A percentile compares a stretch with the other conserved stretches of the same genome.
These are phyloP conservation scores for Megalops cyprinoides DNA, from an alignment of 2,797 vertebrate genomes.

Conservation along the genomic window DNA sequence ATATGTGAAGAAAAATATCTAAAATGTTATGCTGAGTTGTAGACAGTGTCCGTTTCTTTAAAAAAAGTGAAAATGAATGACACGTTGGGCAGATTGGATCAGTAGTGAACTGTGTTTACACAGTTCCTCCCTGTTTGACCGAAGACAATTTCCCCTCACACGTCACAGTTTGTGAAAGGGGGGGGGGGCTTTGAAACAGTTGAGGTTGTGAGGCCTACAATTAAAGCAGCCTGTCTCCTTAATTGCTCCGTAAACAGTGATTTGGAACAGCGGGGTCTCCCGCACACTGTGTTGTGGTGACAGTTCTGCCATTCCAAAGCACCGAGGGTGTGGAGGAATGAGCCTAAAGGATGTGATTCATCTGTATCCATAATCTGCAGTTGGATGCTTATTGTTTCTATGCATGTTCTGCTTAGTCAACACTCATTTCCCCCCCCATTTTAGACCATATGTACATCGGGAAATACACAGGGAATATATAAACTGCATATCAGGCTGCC, in stretches of 20 bases:
- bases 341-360: not conserved
- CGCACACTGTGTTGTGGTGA: slow-evolving; percentile 25
- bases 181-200: not conserved
- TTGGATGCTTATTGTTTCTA: not conserved
- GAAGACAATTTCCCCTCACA: not conserved
- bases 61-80: not conserved
- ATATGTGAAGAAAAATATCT: not conserved
- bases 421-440: not conserved
- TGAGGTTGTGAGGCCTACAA: slow-evolving; percentile 10
- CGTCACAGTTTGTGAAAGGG: not conserved
- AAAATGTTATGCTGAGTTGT: not conserved
- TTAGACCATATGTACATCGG: too few relatives aligned
- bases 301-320: not conserved
- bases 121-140: not conserved
- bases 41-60: too few relatives aligned
- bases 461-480: too few relatives aligned
- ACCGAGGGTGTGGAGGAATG: not conserved
- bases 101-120: not conserved
- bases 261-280: not conserved
- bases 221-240: slow-evolving; percentile 28
- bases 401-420: not conserved
- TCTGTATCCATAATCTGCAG: not conserved
- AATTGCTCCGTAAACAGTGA: slow-evolving; percentile 35
- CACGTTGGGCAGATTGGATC: not conserved
- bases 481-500: not conserved